Conservation (phyloP, 35 echinoderm and acorn worm species). For the Acanthaster planci region DNA sequence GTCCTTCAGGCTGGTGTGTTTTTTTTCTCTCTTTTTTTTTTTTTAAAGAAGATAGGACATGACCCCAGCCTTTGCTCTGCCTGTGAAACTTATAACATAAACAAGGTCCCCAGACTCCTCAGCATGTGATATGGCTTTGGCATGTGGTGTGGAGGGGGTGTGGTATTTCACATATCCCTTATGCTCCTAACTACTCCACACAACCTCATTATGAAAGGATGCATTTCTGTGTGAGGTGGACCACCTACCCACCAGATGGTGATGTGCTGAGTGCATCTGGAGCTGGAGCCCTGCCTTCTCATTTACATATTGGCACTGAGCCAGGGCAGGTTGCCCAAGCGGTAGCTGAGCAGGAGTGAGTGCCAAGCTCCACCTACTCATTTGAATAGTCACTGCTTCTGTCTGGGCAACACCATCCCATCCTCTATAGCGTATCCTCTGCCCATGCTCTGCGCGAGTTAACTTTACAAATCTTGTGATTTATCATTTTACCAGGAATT, state of each 20-base stretch:
- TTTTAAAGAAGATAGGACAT: not conserved
- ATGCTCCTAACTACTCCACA: not conserved
- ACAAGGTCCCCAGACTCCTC: slow-evolving; percentile 12
- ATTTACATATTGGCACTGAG: slow-evolving; percentile 24
- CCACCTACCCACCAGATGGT: not conserved
- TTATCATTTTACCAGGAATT: too few relatives aligned
- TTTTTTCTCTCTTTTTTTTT: too few relatives aligned
- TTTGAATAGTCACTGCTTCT: slow-evolving; percentile 23
- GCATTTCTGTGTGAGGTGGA: not conserved
- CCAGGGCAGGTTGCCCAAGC: not conserved
- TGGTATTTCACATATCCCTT: not conserved
- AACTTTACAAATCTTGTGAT: too few relatives aligned
- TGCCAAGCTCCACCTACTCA: not conserved
- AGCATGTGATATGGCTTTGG: not conserved
- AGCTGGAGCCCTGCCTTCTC: not conserved
- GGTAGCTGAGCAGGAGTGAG: not conserved
- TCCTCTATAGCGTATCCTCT: not conserved
- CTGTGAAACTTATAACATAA: slow-evolving; percentile 26
- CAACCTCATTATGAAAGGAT: not conserved
- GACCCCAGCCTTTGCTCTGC: not conserved
- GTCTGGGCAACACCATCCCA: not conserved
- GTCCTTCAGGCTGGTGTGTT: not conserved
- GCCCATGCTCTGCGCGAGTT: too few relatives aligned
- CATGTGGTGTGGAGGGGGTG: too few relatives aligned
- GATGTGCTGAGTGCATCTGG: not conserved